Conservation (phyloP, 2,888 invertebrate genomes). For the Melanargia galathea region DNA sequence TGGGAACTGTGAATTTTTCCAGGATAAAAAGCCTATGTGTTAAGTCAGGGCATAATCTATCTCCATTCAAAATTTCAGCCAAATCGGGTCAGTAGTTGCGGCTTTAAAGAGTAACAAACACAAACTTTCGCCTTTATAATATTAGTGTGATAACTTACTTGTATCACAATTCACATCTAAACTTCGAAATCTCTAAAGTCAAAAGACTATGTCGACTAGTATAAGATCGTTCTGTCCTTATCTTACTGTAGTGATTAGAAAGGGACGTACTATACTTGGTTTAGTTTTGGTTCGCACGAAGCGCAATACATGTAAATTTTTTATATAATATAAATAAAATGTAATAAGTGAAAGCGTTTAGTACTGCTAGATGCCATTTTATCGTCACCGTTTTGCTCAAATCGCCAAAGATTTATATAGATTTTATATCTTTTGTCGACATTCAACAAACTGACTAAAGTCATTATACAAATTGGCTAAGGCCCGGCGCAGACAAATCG, state of each 20-base stretch:
- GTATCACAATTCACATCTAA: too few relatives aligned
- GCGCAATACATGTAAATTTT: conserved; percentile 39
- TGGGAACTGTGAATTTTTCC: too few relatives aligned
- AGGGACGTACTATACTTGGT: not conserved
- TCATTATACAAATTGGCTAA: not conserved
- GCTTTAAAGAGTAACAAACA: too few relatives aligned
- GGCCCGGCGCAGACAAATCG: not conserved
- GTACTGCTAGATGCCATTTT: conserved; percentile 64
- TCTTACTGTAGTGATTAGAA: not conserved
- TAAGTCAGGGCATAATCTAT: too few relatives aligned
- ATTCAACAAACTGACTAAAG: not conserved
- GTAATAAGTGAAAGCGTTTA: conserved; percentile 55
- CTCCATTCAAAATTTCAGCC: too few relatives aligned
- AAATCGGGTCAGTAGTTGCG: too few relatives aligned
- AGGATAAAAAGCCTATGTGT: too few relatives aligned
- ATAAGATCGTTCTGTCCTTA: not conserved
- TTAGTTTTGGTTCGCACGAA: not conserved
- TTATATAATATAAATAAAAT: conserved; percentile 38
- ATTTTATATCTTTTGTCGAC: not conserved
- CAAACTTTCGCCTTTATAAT: too few relatives aligned
- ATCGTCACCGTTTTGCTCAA: conserved; percentile 69
- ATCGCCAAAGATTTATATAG: conserved; percentile 69
- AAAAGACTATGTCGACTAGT: too few relatives aligned
- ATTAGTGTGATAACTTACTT: too few relatives aligned
- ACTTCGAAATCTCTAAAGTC: too few relatives aligned